Percentiles rank a stretch among this genome's conserved stretches.
These are phyloP conservation scores for Danio kyathit DNA, from an alignment of 2,797 vertebrate species.

Conservation along the genomic window DNA sequence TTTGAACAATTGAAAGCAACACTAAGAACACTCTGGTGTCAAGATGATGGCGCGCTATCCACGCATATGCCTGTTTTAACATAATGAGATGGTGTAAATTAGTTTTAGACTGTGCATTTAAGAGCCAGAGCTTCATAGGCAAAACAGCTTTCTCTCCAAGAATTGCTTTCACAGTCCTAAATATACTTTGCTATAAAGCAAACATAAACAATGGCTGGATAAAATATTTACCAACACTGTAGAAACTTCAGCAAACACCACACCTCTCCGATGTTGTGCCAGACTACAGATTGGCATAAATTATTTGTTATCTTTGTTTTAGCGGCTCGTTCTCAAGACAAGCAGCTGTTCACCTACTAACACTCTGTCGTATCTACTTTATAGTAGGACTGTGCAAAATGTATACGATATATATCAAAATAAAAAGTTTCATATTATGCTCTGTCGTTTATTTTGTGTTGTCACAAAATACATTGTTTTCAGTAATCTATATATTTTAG, in stretches of 20 bases:
- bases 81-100: constrained; percentile 13
- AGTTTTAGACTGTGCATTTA: neutral
- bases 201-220: constrained; percentile 74
- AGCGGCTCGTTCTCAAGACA: constrained; percentile 58
- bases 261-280: constrained; percentile 39
- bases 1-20: neutral
- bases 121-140: constrained; percentile 46
- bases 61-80: neutral
- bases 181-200: constrained; percentile 73
- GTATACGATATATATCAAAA: neutral
- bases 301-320: constrained; percentile 68
- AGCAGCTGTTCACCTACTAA: neutral
- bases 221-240: constrained; percentile 79
- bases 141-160: constrained; percentile 54
- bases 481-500: no score
- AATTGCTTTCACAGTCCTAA: constrained; percentile 66
- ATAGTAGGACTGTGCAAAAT: neutral
- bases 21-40: constrained; percentile 7
- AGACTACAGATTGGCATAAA: constrained; percentile 59
- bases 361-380: neutral
- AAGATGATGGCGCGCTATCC: constrained; percentile 10
- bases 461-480: no score
- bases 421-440: no score
- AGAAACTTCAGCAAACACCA: constrained; percentile 61
- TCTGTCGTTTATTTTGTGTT: no score